Evolutionary conservation across 2,113 vertebrate species (phyloP).

Genomic region (Caloenas nicobarica): DNA sequence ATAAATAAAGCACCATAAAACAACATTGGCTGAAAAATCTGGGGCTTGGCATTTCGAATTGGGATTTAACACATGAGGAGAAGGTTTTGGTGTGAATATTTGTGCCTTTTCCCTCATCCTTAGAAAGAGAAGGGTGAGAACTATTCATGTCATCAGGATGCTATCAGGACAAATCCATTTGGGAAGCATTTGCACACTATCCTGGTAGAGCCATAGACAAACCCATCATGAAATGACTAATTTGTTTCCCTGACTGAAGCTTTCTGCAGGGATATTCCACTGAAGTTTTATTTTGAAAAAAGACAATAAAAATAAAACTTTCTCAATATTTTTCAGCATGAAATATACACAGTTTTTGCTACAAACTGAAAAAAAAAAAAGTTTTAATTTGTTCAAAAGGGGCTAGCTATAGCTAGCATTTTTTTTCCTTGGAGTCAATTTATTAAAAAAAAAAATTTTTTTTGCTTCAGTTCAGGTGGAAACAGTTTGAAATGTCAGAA

Average conservation of each 20-base stretch:
- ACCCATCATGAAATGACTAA: background rate
- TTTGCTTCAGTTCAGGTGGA: accelerated
- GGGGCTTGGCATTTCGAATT: background rate
- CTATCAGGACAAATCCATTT: background rate
- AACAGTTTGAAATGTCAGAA: background rate
- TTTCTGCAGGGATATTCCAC: background rate
- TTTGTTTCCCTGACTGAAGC: background rate
- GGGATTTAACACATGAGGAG: background rate
- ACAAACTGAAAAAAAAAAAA: background rate
- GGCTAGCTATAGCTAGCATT: accelerated
- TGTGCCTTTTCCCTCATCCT: background rate
- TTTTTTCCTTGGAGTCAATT: background rate
- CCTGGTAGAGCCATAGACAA: background rate
- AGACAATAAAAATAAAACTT: background rate
- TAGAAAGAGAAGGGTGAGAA: background rate
- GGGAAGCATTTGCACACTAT: background rate
- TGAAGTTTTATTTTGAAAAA: background rate
- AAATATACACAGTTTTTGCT: background rate
- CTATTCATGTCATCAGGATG: background rate
- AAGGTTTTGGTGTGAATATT: background rate
- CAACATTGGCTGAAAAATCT: background rate
- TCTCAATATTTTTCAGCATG: background rate
- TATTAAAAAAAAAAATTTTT: background rate
- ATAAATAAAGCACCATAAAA: background rate
- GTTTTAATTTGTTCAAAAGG: background rate